phyloP scores from a whole-genome alignment of 2,888 invertebrate genomes.

The Caenorhabditis wallacei region DNA sequence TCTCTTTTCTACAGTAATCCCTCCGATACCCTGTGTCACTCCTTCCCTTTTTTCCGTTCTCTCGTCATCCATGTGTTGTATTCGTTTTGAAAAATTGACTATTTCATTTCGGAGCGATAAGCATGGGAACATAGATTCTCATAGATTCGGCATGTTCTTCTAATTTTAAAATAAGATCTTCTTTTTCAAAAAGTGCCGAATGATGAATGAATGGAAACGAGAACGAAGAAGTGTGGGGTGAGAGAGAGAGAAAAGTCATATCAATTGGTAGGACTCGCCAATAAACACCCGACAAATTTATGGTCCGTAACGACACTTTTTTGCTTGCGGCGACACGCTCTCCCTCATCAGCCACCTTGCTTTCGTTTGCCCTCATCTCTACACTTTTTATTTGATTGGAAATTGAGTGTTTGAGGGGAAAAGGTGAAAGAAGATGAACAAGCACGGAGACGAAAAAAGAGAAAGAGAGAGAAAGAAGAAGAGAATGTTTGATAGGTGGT shows the following conservation, averaged over 20 bases:
- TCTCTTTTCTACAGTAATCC: conserved; percentile 32
- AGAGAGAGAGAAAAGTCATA: conserved; percentile 36
- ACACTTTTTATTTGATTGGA: conserved; percentile 62
- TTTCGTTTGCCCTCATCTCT: conserved; percentile 27
- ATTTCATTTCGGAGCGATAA: conserved; percentile 27
- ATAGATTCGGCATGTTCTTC: neutral
- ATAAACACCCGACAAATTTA: conserved; percentile 65
- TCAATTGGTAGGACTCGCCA: conserved; percentile 47
- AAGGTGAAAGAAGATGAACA: conserved; percentile 29
- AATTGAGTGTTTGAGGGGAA: conserved; percentile 50
- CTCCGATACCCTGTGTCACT: conserved; percentile 10
- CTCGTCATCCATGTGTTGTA: conserved; percentile 57
- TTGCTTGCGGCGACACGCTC: conserved; percentile 53
- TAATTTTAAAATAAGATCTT: conserved; percentile 44
- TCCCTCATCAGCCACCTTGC: conserved; percentile 45
- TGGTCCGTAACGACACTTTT: conserved; percentile 64
- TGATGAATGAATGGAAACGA: conserved; percentile 6
- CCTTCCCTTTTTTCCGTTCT: conserved; percentile 17
- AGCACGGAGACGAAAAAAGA: conserved; percentile 24
- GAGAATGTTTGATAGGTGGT: neutral
- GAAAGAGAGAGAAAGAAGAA: neutral
- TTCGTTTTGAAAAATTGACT: conserved; percentile 50
- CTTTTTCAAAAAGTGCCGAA: conserved; percentile 38
- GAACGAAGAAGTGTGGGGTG: neutral
- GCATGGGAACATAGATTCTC: conserved; percentile 48